Evolutionary conservation across 2,113 vertebrate species (phyloP), one percentile per base, ranked within the genome.

Genomic region (Chaetura pelagica): DNA sequence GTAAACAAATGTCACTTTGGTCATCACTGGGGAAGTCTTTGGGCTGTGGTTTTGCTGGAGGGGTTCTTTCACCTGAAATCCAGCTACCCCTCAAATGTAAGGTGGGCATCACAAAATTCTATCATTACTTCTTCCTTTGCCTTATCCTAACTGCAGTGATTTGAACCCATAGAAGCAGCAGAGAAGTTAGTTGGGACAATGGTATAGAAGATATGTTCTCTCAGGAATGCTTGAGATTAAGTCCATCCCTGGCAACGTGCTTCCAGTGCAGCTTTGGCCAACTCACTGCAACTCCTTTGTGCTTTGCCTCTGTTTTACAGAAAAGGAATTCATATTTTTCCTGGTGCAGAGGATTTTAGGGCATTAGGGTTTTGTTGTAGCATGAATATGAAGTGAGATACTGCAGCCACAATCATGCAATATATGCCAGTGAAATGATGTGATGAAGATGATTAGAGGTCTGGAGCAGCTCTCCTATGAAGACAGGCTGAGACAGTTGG

Each of bases 141-240:
- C 52, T 1, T 9, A 27, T 51, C 13, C 6, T 30, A 80, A 23
- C 24, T 26, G 20, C 6, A n/a, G 13, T 12, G 15, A 23, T 34
- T 46, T 22, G 30, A 76, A 68, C 12, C 4, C 3, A 4, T 19
- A 52, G 35, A 51, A 74, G 38, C 0, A 29, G 1, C 23, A 57
- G 21, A 84, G 48, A 9, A 35, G 15, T 6, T n/a, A 35, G 14
- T 3, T 75, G 22, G 11, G 8, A 13, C 69, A 69, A 51, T 15
- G 4, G 3, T 54, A 3, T 4, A 19, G 10, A 15, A 34, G 35
- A 9, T 0, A 1, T 0, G 0, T 38, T 51, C 3, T 57, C 4
- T 69, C 6, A 32, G 16, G 10, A 40, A 58, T 11, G 51, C 6
- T 35, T 62, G 74, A 58, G 6, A 35, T 30, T 2, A 52, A 62